These are phyloP conservation scores for Machimus atricapillus DNA, from an alignment of 2,888 invertebrate species.

Conservation along the genomic window DNA sequence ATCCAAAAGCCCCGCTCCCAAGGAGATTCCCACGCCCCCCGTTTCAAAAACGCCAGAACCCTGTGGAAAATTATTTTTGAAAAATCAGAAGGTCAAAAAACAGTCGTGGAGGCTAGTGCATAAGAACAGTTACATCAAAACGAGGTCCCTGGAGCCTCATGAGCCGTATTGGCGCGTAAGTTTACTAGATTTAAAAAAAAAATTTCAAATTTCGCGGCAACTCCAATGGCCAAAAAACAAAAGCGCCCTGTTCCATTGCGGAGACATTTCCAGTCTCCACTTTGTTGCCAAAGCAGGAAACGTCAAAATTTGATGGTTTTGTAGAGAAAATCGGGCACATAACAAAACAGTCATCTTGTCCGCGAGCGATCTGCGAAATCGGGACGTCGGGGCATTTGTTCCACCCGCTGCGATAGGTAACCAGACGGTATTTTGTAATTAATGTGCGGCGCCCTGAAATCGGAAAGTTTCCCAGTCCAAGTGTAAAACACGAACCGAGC, in stretches of 20 bases:
- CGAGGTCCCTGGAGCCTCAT: neutral
- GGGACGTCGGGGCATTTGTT: neutral
- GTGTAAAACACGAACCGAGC: neutral
- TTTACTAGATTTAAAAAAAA: neutral
- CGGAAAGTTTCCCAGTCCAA: neutral
- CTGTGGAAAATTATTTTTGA: neutral
- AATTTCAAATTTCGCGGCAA: neutral
- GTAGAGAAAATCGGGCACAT: conserved; percentile 22
- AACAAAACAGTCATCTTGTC: conserved; percentile 35
- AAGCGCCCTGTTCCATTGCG: neutral
- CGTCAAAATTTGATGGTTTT: neutral
- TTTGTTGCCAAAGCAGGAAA: neutral
- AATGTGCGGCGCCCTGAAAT: neutral
- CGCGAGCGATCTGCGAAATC: conserved; percentile 13
- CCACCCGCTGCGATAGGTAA: neutral
- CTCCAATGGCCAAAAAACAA: neutral
- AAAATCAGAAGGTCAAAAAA: neutral
- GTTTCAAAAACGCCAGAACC: neutral
- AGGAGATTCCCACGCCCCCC: neutral
- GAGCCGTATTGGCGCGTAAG: conserved; percentile 1
- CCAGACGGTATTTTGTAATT: neutral
- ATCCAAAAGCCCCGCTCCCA: neutral
- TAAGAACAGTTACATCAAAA: neutral
- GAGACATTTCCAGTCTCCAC: conserved; percentile 1
- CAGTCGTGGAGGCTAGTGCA: neutral